Evolutionary conservation across 2,113 vertebrate species (phyloP).

Genomic region (Tyto alba): DNA sequence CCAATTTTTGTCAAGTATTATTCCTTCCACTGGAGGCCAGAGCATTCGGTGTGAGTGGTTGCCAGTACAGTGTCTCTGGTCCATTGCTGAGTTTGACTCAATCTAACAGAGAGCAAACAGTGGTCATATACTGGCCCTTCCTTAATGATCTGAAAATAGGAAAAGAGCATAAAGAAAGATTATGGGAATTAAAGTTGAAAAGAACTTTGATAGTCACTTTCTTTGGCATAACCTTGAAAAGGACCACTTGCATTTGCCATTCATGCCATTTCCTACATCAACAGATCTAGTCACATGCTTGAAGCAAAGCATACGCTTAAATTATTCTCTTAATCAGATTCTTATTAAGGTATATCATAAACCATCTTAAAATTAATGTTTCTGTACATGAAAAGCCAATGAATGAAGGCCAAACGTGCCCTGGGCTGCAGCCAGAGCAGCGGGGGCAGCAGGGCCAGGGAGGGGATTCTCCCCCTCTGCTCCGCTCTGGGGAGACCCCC

Average conservation of each 20-base stretch:
- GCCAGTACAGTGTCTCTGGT: neutral
- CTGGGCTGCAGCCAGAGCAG: too few relatives aligned
- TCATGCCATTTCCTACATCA: neutral
- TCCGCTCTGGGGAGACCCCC: neutral
- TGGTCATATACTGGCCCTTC: neutral
- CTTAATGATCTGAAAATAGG: neutral
- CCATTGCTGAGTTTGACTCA: neutral
- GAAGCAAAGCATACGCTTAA: neutral
- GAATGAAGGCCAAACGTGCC: neutral
- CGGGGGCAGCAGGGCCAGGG: neutral
- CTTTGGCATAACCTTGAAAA: neutral
- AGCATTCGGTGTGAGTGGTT: fast-evolving
- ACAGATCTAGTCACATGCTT: neutral
- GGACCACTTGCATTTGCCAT: neutral
- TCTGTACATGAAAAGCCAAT: neutral
- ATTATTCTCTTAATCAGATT: neutral
- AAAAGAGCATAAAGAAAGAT: neutral
- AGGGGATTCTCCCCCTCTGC: neutral
- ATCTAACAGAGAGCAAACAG: neutral
- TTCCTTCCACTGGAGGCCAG: neutral
- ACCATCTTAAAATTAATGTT: neutral
- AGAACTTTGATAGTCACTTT: neutral
- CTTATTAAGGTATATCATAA: neutral
- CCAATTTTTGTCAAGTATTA: neutral
- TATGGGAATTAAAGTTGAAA: neutral